Percentiles rank a stretch among this genome's conserved stretches.
phyloP scores from a whole-genome alignment of 2,113 vertebrate species.

The Cricetomys ansorgei region DNA sequence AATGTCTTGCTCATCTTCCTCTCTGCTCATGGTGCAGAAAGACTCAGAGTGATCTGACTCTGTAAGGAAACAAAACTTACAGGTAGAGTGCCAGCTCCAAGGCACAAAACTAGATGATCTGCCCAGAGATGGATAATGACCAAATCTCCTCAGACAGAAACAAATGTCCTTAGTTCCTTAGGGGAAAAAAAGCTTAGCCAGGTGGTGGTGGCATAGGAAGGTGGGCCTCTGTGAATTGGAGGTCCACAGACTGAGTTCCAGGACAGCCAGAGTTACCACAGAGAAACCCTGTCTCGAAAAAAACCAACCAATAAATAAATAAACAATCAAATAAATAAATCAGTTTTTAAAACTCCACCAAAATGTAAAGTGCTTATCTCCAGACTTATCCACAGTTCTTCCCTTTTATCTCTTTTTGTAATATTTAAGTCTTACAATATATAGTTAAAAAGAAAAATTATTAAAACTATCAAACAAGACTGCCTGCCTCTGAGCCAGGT shows the following conservation, averaged over 20 bases:
- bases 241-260: no score
- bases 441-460: conserved; percentile 2
- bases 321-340: no score
- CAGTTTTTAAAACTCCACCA: neutral
- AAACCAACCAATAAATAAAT: no score
- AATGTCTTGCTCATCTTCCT: neutral
- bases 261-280: no score
- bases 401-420: neutral
- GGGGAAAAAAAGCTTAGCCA: neutral
- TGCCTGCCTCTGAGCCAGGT: neutral
- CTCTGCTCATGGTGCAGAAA: neutral
- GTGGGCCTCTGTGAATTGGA: no score
- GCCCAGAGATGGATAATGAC: neutral
- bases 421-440: conserved; percentile 19
- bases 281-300: no score
- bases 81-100: conserved; percentile 8
- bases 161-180: conserved; percentile 3
- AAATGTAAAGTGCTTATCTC: neutral
- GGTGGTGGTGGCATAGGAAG: no score
- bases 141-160: conserved; percentile 11
- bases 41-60: conserved; percentile 21
- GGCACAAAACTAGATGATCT: neutral
- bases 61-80: neutral
- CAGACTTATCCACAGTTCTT: neutral
- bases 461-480: conserved; percentile 29